Evolutionary conservation across 23 tunicate genomes (phyloP).

Genomic region (Trididemnum nubilum): DNA sequence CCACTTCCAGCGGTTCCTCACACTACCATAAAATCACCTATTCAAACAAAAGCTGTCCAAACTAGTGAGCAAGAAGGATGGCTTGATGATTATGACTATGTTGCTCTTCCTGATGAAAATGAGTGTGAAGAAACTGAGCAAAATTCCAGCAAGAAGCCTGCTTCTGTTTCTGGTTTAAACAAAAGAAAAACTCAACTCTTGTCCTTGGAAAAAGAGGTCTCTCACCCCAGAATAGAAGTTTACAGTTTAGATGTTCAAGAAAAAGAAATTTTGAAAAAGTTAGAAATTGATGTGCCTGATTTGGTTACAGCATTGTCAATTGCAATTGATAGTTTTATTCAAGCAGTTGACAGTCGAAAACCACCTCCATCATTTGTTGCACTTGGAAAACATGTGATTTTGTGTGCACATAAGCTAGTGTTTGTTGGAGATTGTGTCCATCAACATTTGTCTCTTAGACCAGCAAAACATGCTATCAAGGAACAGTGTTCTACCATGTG

Average conservation of each 20-base stretch:
- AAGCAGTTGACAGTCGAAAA: conserved; percentile 49
- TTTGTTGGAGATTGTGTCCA: conserved; percentile 75
- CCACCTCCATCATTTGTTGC: conserved; percentile 82
- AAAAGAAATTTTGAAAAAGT: conserved; percentile 19
- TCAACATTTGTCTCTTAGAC: conserved; percentile 30
- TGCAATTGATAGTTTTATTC: conserved; percentile 55
- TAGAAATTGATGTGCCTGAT: conserved; percentile 54
- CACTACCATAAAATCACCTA: neutral
- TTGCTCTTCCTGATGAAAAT: conserved; percentile 71
- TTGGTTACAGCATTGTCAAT: conserved; percentile 48
- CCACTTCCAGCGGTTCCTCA: conserved; percentile 80
- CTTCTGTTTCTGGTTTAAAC: conserved; percentile 39
- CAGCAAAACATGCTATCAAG: conserved; percentile 40
- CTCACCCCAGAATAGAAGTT: conserved; percentile 5
- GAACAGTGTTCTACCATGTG: conserved; percentile 64
- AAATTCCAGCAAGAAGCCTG: neutral
- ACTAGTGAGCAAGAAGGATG: conserved; percentile 55
- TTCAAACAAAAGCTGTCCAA: neutral
- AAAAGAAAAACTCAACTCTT: conserved; percentile 54
- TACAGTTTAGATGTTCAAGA: conserved; percentile 13
- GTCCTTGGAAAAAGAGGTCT: conserved; percentile 26
- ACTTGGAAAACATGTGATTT: conserved; percentile 76
- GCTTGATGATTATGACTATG: conserved; percentile 95
- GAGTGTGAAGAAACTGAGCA: conserved; percentile 11
- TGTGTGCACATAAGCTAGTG: conserved; percentile 81